Conservation (phyloP, 2,888 invertebrate genomes). For the Lycia hirtaria region DNA sequence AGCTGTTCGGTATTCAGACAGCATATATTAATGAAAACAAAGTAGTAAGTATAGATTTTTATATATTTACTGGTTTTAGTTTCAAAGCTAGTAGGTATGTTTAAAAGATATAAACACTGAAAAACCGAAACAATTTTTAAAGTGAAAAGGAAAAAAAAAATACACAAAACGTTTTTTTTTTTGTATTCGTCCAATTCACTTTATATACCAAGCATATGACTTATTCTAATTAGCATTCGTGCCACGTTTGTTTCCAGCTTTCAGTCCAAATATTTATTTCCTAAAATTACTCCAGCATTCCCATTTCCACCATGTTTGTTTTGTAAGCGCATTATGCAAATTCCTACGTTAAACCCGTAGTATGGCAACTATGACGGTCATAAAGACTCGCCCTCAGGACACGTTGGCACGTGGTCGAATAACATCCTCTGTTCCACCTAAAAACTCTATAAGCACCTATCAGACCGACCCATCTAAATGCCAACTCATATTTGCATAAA, state of each 20-base stretch:
- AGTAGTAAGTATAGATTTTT: too few species aligned
- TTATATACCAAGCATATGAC: neutral
- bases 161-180: too few species aligned
- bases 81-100: too few species aligned
- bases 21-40: too few species aligned
- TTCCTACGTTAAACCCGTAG: constrained; percentile 39
- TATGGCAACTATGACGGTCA: constrained; percentile 47
- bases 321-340: constrained; percentile 39
- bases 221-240: neutral
- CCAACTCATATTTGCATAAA: constrained; percentile 30
- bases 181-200: neutral
- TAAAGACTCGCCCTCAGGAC: constrained; percentile 51
- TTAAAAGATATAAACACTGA: too few species aligned
- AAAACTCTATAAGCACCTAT: constrained; percentile 80
- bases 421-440: constrained; percentile 72
- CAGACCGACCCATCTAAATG: constrained; percentile 67
- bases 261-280: constrained; percentile 13
- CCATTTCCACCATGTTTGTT: constrained; percentile 20
- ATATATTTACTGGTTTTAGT: too few species aligned
- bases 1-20: too few species aligned
- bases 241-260: neutral
- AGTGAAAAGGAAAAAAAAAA: too few species aligned
- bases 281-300: constrained; percentile 11
- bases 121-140: too few species aligned
- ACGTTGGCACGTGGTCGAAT: constrained; percentile 73